Base-by-base conservation (phyloP, 2,797 vertebrate species). In the Microctenopoma stevenorrisi region DNA sequence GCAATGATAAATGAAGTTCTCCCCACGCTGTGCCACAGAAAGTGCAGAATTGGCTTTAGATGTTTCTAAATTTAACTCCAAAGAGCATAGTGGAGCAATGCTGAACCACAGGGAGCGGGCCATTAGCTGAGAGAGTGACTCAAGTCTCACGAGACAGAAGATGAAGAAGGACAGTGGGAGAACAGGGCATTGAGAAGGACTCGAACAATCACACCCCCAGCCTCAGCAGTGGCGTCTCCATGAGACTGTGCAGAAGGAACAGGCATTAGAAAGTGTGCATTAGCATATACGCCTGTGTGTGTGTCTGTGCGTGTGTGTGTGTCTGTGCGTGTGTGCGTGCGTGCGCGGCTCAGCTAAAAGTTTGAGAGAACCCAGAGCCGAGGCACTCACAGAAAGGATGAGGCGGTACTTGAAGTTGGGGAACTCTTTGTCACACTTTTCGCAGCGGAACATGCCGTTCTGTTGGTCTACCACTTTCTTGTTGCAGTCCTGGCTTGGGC, bases 391-490 rank as follows among this genome's bases (percentile, higher is more conserved):
- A 54, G 96, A 95, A 1, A 99, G 95, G 90, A 99, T 97, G 92
- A 99, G 95, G 67, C 97, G 97, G 90, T 99, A 97, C 87, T 98
- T 97, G 94, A 97, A 99, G 92, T 94, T 96, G 72, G 97, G 96
- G 81, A 97, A 98, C 56, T 99, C 98, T 44, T 94, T 94, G 89
- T 99, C 95, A 0, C 98, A 99, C 87, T 99, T 99, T 67, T 99
- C 98, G 16, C 98, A 99, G 64, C 97, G 97, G 82, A 90, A 99
- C 78, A 98, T 94, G 52, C 97, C 97, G 0, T 99, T 99, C 22
- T 98, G 96, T 48, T 98, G 96, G 90, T 99, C 98, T 16, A 99
- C 91, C 92, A 99, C 96, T 86, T 99, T 99, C 83, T 99, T 99
- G 82, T 98, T 98, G 94, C 98, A 99, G 66, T 98, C 97, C 77